Conservation (phyloP, 2,113 vertebrate genomes). For the Herpailurus yagouaroundi region DNA sequence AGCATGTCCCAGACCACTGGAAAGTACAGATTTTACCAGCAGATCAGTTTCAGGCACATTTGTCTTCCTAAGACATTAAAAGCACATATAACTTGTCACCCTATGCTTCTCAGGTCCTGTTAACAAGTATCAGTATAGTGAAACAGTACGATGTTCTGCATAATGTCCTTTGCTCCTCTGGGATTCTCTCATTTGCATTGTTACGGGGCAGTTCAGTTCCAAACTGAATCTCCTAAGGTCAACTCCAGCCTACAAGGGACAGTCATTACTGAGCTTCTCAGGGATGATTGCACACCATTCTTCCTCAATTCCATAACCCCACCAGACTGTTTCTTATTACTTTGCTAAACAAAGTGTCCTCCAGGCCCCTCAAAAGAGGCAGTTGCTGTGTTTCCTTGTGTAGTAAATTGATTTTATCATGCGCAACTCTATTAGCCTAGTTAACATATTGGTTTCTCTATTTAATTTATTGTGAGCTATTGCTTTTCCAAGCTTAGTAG, state of each 20-base stretch:
- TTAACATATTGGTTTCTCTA: not conserved
- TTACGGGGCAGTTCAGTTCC: not conserved
- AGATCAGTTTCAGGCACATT: not conserved
- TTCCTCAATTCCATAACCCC: not conserved
- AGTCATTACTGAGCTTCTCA: not conserved
- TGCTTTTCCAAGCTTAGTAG: not conserved
- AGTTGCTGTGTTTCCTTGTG: not conserved
- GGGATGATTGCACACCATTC: not conserved
- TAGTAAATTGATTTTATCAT: not conserved
- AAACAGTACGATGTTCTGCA: not conserved
- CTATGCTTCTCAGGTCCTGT: not conserved
- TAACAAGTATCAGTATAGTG: not conserved
- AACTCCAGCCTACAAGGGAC: not conserved
- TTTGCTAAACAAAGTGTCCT: not conserved
- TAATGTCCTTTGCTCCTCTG: not conserved
- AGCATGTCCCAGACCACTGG: not conserved
- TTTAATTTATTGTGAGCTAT: not conserved
- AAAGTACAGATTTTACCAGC: not conserved
- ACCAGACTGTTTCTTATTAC: not conserved
- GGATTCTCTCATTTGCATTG: not conserved
- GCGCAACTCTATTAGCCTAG: not conserved
- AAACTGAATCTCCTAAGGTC: not conserved
- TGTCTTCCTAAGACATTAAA: not conserved
- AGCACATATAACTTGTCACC: not conserved
- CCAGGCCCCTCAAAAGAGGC: not conserved